These are phyloP conservation scores for Lepidochrysops patricia DNA, from an alignment of 2,888 invertebrate genomes.

Conservation along the genomic window DNA sequence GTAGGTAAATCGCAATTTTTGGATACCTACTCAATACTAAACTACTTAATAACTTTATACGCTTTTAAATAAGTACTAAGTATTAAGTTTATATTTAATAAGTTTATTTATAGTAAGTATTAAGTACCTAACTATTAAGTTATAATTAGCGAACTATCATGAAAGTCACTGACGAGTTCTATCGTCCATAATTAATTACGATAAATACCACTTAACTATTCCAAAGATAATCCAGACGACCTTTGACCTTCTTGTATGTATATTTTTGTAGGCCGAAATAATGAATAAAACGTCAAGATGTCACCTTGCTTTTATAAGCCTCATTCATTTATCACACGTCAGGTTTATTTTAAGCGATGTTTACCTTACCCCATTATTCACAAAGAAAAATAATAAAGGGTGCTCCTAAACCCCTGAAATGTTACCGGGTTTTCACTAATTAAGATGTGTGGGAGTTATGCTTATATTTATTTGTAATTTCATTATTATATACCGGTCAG, in stretches of 20 bases:
- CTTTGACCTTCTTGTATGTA: neutral
- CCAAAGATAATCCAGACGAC: conserved; percentile 42
- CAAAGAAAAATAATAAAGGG: conserved; percentile 20
- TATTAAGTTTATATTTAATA: too few relatives aligned
- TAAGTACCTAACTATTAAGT: too few relatives aligned
- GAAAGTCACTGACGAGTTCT: neutral
- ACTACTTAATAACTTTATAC: too few relatives aligned
- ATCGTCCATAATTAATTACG: neutral
- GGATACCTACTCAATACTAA: too few relatives aligned
- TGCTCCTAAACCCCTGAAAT: neutral
- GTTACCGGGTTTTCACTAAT: neutral
- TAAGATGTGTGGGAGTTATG: neutral
- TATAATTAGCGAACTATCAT: neutral
- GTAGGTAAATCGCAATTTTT: too few relatives aligned
- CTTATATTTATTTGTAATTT: neutral
- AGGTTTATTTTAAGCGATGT: conserved; percentile 29
- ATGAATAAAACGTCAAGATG: conserved; percentile 29
- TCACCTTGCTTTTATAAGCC: conserved; percentile 27
- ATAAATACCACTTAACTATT: neutral
- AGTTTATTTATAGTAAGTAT: too few relatives aligned
- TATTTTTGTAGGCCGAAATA: conserved; percentile 21
- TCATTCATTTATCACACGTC: conserved; percentile 30
- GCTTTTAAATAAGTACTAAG: too few relatives aligned
- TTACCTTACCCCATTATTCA: conserved; percentile 23
- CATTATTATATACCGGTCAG: too few relatives aligned